Evolutionary conservation across 1,140 invertebrate genomes (phyloP).

Genomic region (Doryteuthis pealeii): DNA sequence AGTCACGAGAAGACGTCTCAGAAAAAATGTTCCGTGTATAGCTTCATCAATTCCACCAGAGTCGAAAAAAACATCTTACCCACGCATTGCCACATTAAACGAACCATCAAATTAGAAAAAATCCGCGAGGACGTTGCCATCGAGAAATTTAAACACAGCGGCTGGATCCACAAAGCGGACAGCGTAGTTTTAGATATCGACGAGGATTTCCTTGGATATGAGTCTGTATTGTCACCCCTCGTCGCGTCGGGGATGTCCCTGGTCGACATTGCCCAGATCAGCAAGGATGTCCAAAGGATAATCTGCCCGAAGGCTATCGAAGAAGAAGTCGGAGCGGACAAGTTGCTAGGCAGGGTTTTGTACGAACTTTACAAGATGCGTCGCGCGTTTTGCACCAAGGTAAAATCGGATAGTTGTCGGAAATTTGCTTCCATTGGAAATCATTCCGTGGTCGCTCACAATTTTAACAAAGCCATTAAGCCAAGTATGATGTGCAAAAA

Average conservation of each 20-base stretch:
- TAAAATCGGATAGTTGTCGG: constrained; percentile 7
- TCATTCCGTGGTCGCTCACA: background rate
- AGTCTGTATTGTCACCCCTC: constrained; percentile 31
- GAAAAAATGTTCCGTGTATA: constrained; percentile 12
- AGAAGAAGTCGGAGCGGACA: constrained; percentile 27
- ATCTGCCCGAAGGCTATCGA: constrained; percentile 30
- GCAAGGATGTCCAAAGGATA: constrained; percentile 17
- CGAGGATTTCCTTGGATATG: constrained; percentile 49
- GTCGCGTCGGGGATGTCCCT: constrained; percentile 22
- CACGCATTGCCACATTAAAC: constrained; percentile 23
- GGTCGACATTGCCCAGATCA: constrained; percentile 18
- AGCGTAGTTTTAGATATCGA: constrained; percentile 48
- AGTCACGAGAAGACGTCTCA: constrained; percentile 1
- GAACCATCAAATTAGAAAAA: constrained; percentile 21
- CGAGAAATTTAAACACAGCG: constrained; percentile 15
- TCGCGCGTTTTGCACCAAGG: constrained; percentile 9
- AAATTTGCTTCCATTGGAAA: background rate
- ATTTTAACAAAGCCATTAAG: background rate
- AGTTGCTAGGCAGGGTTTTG: constrained; percentile 19
- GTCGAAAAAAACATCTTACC: background rate
- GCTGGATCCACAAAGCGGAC: constrained; percentile 20
- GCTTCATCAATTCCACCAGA: background rate
- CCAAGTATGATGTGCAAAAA: background rate
- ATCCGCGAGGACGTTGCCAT: constrained; percentile 25
- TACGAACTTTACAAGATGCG: background rate